Evolutionary conservation across 2,797 vertebrate genomes (phyloP).

Genomic region (Phylloscopus collybita): DNA sequence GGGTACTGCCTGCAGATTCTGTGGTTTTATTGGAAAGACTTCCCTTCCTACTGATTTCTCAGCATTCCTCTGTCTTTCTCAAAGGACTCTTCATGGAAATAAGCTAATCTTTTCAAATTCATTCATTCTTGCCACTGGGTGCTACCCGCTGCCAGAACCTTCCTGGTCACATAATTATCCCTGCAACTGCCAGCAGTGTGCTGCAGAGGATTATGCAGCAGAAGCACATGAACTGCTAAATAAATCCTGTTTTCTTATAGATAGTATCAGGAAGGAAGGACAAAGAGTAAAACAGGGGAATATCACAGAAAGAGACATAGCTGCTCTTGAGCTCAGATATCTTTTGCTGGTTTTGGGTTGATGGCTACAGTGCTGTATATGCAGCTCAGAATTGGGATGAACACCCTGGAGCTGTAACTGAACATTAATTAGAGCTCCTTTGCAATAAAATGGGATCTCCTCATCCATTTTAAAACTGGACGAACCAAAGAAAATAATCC

Average conservation of each 20-base stretch:
- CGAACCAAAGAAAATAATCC: constrained; percentile 17
- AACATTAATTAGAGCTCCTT: constrained; percentile 19
- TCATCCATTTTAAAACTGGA: constrained; percentile 26
- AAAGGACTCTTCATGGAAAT: constrained; percentile 14
- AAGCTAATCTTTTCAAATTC: constrained; percentile 36
- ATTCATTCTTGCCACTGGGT: constrained; percentile 28
- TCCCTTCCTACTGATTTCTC: background rate
- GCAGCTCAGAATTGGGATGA: background rate
- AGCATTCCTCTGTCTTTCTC: constrained; percentile 16
- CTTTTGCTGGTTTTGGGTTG: background rate
- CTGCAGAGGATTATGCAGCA: constrained; percentile 41
- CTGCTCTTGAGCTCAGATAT: background rate
- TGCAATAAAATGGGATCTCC: constrained; percentile 17
- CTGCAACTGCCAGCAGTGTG: background rate
- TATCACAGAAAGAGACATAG: background rate
- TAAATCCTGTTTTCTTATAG: constrained; percentile 15
- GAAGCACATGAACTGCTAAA: constrained; percentile 15
- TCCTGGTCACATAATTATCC: constrained; percentile 19
- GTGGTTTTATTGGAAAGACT: constrained; percentile 4
- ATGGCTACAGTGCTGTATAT: background rate
- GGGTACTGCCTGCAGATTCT: background rate
- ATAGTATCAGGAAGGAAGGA: constrained; percentile 4
- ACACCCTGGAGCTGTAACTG: background rate
- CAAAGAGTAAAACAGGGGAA: background rate
- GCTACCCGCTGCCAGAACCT: background rate